Evolutionary conservation across 1,140 invertebrate genomes (phyloP).

Genomic region (Scylla paramamosain): DNA sequence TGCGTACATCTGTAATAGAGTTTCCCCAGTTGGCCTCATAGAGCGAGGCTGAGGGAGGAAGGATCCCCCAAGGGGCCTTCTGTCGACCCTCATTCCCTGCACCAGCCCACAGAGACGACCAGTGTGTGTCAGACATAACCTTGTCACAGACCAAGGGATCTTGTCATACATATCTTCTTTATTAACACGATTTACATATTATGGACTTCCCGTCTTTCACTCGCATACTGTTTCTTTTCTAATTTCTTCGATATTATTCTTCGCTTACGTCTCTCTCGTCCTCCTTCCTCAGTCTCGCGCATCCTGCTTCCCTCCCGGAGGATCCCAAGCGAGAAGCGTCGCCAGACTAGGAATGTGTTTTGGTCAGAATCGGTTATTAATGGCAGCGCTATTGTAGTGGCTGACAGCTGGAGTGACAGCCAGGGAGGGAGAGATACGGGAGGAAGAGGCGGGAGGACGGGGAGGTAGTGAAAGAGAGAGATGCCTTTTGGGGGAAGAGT

Average conservation of each 20-base stretch:
- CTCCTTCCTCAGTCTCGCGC: not conserved
- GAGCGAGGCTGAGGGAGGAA: no score
- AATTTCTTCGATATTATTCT: not conserved
- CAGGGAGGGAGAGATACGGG: not conserved
- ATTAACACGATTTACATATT: not conserved
- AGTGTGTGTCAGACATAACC: not conserved
- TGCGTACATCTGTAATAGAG: no score
- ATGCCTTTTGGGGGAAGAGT: not conserved
- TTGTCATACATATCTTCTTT: not conserved
- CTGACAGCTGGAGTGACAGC: slow-evolving; percentile 8
- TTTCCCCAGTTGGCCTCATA: no score
- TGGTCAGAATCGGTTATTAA: slow-evolving; percentile 23
- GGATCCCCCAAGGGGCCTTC: no score
- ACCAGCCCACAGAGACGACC: not conserved
- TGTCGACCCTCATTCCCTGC: no score
- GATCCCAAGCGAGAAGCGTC: slow-evolving; percentile 17
- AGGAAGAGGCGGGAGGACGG: not conserved
- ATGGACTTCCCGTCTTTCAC: not conserved
- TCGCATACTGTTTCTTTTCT: not conserved
- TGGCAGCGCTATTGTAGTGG: not conserved
- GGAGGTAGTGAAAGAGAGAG: not conserved
- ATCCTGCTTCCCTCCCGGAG: not conserved
- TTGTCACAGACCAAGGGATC: not conserved
- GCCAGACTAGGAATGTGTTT: not conserved
- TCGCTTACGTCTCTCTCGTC: not conserved